A percentile compares a stretch with the other conserved stretches of the same genome.
phyloP scores from a whole-genome alignment of 2,113 vertebrate species.

The Jaculus jaculus region DNA sequence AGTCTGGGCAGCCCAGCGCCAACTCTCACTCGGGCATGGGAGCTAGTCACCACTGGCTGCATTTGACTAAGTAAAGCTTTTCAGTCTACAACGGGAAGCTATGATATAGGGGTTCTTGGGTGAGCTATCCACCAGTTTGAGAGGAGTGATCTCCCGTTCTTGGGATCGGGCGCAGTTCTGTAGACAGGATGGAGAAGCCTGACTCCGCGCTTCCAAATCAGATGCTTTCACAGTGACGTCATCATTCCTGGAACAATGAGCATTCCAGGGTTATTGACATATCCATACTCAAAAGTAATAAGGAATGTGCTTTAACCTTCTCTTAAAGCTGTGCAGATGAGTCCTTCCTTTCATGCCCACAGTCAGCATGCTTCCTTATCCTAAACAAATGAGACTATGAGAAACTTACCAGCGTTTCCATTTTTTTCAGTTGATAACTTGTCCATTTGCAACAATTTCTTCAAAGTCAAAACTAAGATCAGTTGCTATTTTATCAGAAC shows the following conservation, averaged over 20 bases:
- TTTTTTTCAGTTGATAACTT: neutral
- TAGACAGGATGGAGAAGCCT: conserved; percentile 44
- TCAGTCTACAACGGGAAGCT: neutral
- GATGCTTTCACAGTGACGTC: conserved; percentile 39
- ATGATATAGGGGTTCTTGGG: no score
- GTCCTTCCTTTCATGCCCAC: neutral
- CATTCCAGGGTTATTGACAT: conserved; percentile 13
- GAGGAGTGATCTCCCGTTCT: no score
- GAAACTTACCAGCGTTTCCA: neutral
- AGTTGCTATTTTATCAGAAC: conserved; percentile 1
- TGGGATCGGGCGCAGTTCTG: neutral
- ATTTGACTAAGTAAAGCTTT: neutral
- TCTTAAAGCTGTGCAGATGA: neutral
- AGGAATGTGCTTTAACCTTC: conserved; percentile 8
- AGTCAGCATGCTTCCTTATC: neutral
- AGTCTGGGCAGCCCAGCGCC: neutral
- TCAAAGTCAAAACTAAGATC: conserved; percentile 9
- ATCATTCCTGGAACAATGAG: conserved; percentile 52
- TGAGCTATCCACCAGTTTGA: neutral
- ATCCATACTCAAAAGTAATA: conserved; percentile 24
- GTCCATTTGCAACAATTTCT: neutral
- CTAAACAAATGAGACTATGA: neutral
- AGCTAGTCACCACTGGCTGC: neutral
- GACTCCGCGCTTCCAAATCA: conserved; percentile 9
- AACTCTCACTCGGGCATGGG: neutral